Base-by-base conservation (phyloP, 2,888 invertebrate genomes). In the Aphidius colemani region DNA sequence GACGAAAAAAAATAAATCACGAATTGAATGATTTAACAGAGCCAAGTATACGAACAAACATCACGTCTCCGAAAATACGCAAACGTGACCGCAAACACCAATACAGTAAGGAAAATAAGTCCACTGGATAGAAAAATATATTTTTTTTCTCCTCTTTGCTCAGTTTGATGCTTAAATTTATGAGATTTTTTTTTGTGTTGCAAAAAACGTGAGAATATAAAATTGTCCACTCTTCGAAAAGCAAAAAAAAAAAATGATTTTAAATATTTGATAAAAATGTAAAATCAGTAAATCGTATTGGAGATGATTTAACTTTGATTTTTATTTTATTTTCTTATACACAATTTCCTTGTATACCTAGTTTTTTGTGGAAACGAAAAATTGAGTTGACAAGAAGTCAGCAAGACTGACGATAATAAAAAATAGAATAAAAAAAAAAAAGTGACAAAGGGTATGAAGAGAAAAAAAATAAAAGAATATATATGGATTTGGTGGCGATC, bases 11-110 rank as follows among this genome's bases (percentile, higher is more conserved):
- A 61, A 67, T 65, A 65, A 64, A 63, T 65, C 44, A 45, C 61
- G 66, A 71, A 73, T 76, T 78, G 77, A 78, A 79, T 76, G 76
- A 78, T 78, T 71, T 69, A 72, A 68, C 71, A 71, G 74, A 72
- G 72, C 69, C 71, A 72, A 65, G 60, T 44, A 66, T 59, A 44
- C 64, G 66, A 64, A 71, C 76, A 78, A 79, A 77, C 74, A 79
- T 79, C 79, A 80, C 79, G 79, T 79, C 74, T 71, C 69, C 69
- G 71, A 74, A 77, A 79, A 79, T 75, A 77, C 74, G 73, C 72
- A 75, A 68, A 79, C 80, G 80, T 80, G 79, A 79, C 77, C 74
- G 72, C 74, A 75, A 74, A 48, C 74, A 70, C 73, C 70, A 74
- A 77, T 72, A 51, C 41, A 53, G 5, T 5, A 30, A 30, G 5